Evolutionary conservation across 2,113 vertebrate species (phyloP).

Genomic region (Podarcis cretensis): DNA sequence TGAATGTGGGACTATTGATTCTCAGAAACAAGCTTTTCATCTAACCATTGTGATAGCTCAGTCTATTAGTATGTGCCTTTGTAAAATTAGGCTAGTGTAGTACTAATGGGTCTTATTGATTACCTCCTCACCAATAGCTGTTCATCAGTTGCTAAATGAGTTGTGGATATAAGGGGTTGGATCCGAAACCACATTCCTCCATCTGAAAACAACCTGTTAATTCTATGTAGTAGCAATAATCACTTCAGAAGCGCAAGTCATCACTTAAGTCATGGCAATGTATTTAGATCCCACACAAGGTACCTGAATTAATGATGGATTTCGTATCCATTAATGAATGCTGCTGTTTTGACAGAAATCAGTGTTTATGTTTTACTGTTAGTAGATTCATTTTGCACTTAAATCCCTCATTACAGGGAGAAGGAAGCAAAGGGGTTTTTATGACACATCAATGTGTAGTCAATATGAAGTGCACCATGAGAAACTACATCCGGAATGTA

Average conservation of each 20-base stretch:
- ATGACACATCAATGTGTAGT: background rate
- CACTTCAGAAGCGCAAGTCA: conserved; percentile 21
- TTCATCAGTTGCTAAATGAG: conserved; percentile 19
- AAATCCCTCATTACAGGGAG: background rate
- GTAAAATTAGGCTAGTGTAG: background rate
- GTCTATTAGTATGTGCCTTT: background rate
- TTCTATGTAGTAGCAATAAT: conserved; percentile 5
- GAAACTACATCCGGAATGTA: background rate
- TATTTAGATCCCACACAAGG: conserved; percentile 30
- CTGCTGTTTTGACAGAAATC: background rate
- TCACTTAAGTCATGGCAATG: background rate
- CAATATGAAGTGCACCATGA: background rate
- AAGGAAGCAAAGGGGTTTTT: conserved; percentile 14
- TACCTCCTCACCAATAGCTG: background rate
- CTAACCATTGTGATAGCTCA: background rate
- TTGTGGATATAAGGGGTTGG: background rate
- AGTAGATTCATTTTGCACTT: background rate
- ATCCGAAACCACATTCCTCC: background rate
- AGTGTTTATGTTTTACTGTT: background rate
- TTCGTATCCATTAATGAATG: conserved; percentile 10
- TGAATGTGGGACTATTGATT: too few species aligned
- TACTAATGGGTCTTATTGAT: background rate
- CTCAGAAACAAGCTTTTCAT: background rate
- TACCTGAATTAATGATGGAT: conserved; percentile 34
- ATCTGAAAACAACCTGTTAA: background rate